Conservation (phyloP, 1,140 invertebrate genomes). For the Megalonaias nervosa region DNA sequence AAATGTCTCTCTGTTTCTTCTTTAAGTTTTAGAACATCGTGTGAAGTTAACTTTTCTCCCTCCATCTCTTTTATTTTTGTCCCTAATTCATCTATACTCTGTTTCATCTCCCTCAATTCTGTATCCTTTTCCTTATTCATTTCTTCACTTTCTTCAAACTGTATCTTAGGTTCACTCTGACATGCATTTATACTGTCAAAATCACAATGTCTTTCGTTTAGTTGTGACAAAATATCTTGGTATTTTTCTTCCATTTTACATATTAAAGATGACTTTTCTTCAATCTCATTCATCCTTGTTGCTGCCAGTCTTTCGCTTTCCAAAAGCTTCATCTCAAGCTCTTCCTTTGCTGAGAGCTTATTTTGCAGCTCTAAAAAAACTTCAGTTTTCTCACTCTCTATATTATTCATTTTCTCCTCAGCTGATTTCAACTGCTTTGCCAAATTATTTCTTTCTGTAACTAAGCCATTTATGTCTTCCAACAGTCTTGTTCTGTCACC, state of each 20-base stretch:
- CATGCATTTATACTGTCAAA: no score
- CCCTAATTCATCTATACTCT: no score
- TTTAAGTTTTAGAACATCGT: no score
- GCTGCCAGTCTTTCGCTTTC: not conserved
- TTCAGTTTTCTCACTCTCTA: conserved; percentile 18
- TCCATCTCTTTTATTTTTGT: no score
- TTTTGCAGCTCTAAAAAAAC: not conserved
- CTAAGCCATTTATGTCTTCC: not conserved
- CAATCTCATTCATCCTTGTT: not conserved
- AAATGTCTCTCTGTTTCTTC: not conserved
- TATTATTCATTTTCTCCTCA: conserved; percentile 8
- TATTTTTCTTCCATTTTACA: not conserved
- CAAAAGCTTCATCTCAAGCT: not conserved
- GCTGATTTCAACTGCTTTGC: not conserved
- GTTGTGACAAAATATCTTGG: not conserved
- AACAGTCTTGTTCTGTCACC: conserved; percentile 8
- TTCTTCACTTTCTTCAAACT: no score
- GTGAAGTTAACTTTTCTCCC: no score
- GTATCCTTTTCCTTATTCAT: no score
- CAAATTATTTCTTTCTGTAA: no score
- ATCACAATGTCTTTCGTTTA: no score
- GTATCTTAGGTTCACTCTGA: no score
- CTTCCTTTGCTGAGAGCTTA: not conserved
- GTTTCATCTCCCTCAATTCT: no score
- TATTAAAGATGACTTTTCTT: not conserved